These are phyloP conservation scores for Holacanthus passer DNA, from an alignment of 2,113 vertebrate genomes.

Conservation along the genomic window DNA sequence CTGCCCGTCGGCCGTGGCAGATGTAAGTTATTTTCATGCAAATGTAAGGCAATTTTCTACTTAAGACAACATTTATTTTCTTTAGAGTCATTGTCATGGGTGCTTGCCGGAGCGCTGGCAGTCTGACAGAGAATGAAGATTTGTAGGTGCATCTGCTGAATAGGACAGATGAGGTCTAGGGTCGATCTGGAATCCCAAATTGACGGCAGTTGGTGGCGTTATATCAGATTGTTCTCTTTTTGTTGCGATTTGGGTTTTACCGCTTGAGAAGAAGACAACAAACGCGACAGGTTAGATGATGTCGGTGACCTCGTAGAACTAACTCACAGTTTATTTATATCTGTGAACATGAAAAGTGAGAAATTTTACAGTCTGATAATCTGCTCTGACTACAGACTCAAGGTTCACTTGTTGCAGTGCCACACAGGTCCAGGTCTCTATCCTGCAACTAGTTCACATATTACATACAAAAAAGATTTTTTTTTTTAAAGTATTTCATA, in stretches of 20 bases:
- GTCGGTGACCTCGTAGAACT: neutral
- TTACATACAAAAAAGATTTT: neutral
- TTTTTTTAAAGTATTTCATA: neutral
- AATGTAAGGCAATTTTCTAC: conserved; percentile 80
- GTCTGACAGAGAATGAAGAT: conserved; percentile 74
- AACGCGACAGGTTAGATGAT: neutral
- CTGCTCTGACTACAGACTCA: neutral
- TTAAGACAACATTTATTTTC: conserved; percentile 82
- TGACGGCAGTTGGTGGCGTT: conserved; percentile 45
- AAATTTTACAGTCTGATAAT: neutral
- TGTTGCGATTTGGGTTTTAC: conserved; percentile 3
- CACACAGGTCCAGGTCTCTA: conserved; percentile 17
- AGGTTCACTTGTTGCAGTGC: conserved; percentile 69
- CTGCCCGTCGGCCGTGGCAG: conserved; percentile 76
- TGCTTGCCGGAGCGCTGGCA: conserved; percentile 48
- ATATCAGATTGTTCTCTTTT: neutral
- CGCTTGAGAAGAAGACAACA: neutral
- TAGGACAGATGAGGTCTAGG: conserved; percentile 70
- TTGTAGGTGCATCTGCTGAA: conserved; percentile 80
- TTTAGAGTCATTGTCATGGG: conserved; percentile 75
- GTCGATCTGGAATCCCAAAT: conserved; percentile 47
- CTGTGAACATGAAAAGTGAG: neutral
- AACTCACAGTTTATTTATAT: neutral
- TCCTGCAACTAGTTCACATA: too few relatives aligned
- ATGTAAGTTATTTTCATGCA: conserved; percentile 85